Evolutionary conservation across 2,797 vertebrate species (phyloP).

Genomic region (Lithobates pipiens): DNA sequence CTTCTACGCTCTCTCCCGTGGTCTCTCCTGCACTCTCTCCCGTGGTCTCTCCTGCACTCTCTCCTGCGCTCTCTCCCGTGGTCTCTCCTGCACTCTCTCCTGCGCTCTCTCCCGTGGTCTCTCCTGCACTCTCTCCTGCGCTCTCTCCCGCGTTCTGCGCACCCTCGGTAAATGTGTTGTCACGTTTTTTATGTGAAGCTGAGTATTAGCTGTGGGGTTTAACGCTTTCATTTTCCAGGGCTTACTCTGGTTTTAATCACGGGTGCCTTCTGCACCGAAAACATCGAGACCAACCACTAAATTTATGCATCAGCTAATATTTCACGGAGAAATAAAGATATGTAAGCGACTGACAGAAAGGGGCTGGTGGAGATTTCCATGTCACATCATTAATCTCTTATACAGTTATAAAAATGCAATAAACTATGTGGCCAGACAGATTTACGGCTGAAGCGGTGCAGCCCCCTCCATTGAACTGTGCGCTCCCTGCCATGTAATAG

Average conservation of each 20-base stretch:
- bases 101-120: too few species aligned
- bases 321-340: slow-evolving; percentile 70
- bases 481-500: slow-evolving; percentile 67
- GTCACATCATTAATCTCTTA: slow-evolving; percentile 71
- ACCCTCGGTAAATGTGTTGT: not conserved
- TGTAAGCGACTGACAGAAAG: slow-evolving; percentile 70
- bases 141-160: not conserved
- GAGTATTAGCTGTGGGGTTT: slow-evolving; percentile 35
- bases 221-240: slow-evolving; percentile 13
- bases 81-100: too few species aligned
- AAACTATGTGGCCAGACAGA: slow-evolving; percentile 68
- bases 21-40: too few species aligned
- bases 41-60: too few species aligned
- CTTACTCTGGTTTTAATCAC: slow-evolving; percentile 6
- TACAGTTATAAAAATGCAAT: slow-evolving; percentile 72
- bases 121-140: too few species aligned
- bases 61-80: too few species aligned
- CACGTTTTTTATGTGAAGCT: not conserved
- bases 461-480: slow-evolving; percentile 63
- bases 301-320: slow-evolving; percentile 72
- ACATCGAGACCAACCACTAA: slow-evolving; percentile 47
- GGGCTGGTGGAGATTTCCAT: slow-evolving; percentile 68
- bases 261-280: slow-evolving; percentile 26
- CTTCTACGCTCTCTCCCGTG: too few species aligned
- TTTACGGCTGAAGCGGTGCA: slow-evolving; percentile 67